Base-by-base conservation (phyloP, 2,888 invertebrate genomes). In the Hyppa rectilinea region DNA sequence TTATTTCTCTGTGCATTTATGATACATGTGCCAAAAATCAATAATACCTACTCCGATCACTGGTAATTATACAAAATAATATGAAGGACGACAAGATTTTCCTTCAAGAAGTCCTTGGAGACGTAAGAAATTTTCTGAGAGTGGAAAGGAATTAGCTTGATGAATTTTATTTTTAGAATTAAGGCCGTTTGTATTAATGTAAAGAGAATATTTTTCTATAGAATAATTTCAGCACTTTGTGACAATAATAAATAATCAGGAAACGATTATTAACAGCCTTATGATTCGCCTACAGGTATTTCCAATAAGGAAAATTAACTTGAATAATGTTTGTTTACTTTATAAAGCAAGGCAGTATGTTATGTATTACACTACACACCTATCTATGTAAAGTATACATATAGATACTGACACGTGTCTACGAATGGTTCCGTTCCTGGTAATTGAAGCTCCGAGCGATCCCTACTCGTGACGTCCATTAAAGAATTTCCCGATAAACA, bases 401-500 rank as follows among this genome's bases (percentile, higher is more conserved):
- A n/a, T n/a, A n/a, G n/a, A n/a, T 23, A 61, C 0, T 23, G 7
- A 61, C 20, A 29, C 17, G 12, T 20, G 5, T 26, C 20, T 10
- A n/a, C n/a, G n/a, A n/a, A 29, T 38, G 36, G 17, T 26, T 55
- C 31, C 20, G 31, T 56, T 71, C 4, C 31, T 12, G 17, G 26
- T 40, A 72, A 50, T 50, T 36, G 17, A 50, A 36, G 43, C 36
- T 50, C 12, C 14, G 5, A 50, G 40, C n/a, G 20, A 36, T 6
- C 29, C 12, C 20, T 0, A 38, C 12, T 12, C 20, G 14, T 6
- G 14, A 12, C 20, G 7, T 50, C 12, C 3, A 26, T 29, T 36
- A 40, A 43, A 43, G 10, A 36, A 73, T 52, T 43, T 17, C 0
- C 5, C 9, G 12, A 73, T 43, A 31, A 38, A 52, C 29, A n/a